These are phyloP conservation scores for Melanostoma scalare DNA, from an alignment of 2,888 invertebrate genomes.

Conservation along the genomic window DNA sequence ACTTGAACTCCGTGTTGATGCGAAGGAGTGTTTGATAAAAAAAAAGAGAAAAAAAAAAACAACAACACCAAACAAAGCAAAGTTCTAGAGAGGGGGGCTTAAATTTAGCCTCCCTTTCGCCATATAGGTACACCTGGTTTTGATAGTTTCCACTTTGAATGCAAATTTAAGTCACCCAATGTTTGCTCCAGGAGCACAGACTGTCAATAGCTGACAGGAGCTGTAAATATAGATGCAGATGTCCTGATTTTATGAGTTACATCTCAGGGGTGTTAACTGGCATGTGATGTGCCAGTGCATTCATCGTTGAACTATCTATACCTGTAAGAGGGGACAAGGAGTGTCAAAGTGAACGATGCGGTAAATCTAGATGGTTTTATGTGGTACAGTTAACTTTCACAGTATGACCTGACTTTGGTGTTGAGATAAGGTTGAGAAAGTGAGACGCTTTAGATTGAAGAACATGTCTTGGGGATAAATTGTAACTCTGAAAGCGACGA, in stretches of 20 bases:
- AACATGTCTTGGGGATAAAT: no score
- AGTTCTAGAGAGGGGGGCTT: conserved; percentile 4
- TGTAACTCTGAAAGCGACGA: no score
- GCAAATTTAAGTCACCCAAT: conserved; percentile 62
- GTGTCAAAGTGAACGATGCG: not conserved
- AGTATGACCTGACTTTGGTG: conserved; percentile 50
- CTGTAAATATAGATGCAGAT: conserved; percentile 48
- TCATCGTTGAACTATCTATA: conserved; percentile 34
- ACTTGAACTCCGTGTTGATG: conserved; percentile 44
- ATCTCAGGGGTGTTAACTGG: conserved; percentile 41
- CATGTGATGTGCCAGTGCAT: conserved; percentile 11
- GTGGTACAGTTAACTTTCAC: conserved; percentile 35
- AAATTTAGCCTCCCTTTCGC: not conserved
- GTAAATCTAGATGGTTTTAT: conserved; percentile 19
- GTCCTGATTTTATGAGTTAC: conserved; percentile 62
- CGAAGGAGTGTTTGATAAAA: conserved; percentile 2
- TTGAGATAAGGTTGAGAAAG: conserved; percentile 21
- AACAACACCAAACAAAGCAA: no score
- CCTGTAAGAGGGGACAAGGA: conserved; percentile 20
- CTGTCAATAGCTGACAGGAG: conserved; percentile 60
- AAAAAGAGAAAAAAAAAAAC: no score
- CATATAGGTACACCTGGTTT: not conserved
- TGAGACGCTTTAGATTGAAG: no score
- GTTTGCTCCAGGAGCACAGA: conserved; percentile 43
- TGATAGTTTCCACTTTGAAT: conserved; percentile 64